Evolutionary conservation across 2,113 vertebrate genomes (phyloP).

Genomic region (Hemiprocne comata): DNA sequence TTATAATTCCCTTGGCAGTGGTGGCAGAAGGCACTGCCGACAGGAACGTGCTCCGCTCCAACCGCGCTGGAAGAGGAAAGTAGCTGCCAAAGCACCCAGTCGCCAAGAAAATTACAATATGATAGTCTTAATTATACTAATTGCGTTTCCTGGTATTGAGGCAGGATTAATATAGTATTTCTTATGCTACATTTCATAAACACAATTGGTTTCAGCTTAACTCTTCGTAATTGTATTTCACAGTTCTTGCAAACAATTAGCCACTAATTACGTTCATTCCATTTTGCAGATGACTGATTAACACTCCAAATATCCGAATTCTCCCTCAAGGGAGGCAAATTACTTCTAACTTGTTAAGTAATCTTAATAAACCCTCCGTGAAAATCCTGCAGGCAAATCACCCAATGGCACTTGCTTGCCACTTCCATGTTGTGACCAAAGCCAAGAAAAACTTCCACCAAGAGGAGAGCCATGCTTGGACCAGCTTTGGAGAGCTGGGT

Average conservation of each 20-base stretch:
- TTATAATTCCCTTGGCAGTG: not conserved
- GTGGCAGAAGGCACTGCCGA: not conserved
- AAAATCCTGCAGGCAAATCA: not conserved
- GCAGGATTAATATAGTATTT: constrained; percentile 35
- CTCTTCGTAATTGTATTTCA: constrained; percentile 53
- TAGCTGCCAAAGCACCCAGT: not conserved
- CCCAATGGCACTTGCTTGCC: not conserved
- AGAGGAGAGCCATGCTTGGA: not conserved
- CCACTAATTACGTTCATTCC: constrained; percentile 57
- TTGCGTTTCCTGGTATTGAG: constrained; percentile 31
- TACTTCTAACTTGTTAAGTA: not conserved
- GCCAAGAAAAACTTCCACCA: not conserved
- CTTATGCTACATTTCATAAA: constrained; percentile 56
- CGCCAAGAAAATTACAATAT: constrained; percentile 47
- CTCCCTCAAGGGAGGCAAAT: constrained; percentile 33
- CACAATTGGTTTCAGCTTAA: constrained; percentile 51
- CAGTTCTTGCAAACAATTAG: constrained; percentile 65
- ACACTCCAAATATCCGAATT: constrained; percentile 39
- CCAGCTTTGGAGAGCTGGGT: not conserved
- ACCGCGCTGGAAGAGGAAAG: not conserved
- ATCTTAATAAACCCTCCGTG: not conserved
- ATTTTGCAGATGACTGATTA: constrained; percentile 46
- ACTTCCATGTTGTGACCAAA: not conserved
- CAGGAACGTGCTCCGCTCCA: not conserved
- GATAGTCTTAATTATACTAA: constrained; percentile 62